Conservation (phyloP, 2,888 invertebrate species). For the Drosophila ustulata region DNA sequence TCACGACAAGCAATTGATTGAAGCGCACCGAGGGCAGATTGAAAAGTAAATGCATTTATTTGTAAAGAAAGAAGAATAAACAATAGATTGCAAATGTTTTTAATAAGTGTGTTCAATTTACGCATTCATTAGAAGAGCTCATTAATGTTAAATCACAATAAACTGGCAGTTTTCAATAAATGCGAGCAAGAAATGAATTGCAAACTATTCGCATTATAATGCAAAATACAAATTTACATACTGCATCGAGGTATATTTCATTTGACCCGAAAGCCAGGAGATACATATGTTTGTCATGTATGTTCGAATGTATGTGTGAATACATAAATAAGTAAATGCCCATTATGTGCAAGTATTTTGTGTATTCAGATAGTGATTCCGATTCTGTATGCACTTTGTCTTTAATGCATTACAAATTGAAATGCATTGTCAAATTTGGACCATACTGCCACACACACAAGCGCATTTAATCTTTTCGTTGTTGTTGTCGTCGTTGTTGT, state of each 20-base stretch:
- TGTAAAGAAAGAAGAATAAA: too few relatives aligned
- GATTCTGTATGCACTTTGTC: slow-evolving; percentile 58
- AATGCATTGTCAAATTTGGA: slow-evolving; percentile 66
- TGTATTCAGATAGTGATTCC: slow-evolving; percentile 36
- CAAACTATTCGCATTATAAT: slow-evolving; percentile 5
- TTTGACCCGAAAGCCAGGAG: slow-evolving; percentile 10
- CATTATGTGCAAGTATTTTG: slow-evolving; percentile 37
- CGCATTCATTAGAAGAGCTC: background rate
- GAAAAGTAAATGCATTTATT: background rate
- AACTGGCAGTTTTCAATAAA: background rate
- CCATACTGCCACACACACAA: slow-evolving; percentile 30
- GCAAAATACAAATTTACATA: slow-evolving; percentile 23
- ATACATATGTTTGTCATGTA: too few relatives aligned
- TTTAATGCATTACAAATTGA: slow-evolving; percentile 72
- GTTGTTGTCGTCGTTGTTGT: slow-evolving; percentile 22
- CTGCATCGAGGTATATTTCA: slow-evolving; percentile 6
- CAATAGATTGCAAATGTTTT: too few relatives aligned
- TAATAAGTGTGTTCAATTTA: background rate
- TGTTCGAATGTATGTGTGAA: background rate
- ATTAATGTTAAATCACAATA: background rate
- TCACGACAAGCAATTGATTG: background rate
- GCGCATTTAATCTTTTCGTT: slow-evolving; percentile 43
- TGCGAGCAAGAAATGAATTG: background rate
- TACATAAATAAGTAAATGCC: slow-evolving; percentile 13
- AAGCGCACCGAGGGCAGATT: background rate